Conservation (phyloP, 2,888 invertebrate species). For the Mechanitis messenoides region DNA sequence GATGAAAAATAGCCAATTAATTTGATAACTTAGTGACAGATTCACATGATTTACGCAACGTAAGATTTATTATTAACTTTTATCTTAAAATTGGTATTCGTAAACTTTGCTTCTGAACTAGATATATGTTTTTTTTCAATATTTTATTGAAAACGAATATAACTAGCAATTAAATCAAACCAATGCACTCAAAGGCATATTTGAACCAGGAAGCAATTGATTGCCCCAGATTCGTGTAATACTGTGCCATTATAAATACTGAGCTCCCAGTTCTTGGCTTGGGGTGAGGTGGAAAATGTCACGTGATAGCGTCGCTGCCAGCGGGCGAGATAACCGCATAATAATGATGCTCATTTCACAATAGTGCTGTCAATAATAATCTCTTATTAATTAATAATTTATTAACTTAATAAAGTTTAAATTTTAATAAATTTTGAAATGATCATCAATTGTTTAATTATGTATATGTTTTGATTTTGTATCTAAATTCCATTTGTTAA, state of each 20-base stretch:
- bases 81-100: no score
- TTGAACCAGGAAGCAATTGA: slow-evolving; percentile 32
- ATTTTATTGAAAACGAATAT: no score
- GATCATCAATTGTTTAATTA: no score
- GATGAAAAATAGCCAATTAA: no score
- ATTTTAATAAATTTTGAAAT: no score
- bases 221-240: slow-evolving; percentile 26
- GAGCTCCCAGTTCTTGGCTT: slow-evolving; percentile 3
- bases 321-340: slow-evolving; percentile 18
- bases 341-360: slow-evolving; percentile 10
- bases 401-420: background rate
- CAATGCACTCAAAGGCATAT: background rate
- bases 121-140: no score
- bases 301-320: slow-evolving; percentile 24
- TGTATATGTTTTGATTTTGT: background rate
- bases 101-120: no score
- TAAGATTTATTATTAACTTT: no score
- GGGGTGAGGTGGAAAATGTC: slow-evolving; percentile 25
- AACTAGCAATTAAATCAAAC: no score
- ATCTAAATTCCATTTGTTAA: background rate
- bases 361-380: background rate
- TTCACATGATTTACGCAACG: no score
- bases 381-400: background rate
- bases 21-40: no score
- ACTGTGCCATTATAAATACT: slow-evolving; percentile 38